These are phyloP conservation scores for Alca torda DNA, from an alignment of 2,797 vertebrate species.

Conservation along the genomic window DNA sequence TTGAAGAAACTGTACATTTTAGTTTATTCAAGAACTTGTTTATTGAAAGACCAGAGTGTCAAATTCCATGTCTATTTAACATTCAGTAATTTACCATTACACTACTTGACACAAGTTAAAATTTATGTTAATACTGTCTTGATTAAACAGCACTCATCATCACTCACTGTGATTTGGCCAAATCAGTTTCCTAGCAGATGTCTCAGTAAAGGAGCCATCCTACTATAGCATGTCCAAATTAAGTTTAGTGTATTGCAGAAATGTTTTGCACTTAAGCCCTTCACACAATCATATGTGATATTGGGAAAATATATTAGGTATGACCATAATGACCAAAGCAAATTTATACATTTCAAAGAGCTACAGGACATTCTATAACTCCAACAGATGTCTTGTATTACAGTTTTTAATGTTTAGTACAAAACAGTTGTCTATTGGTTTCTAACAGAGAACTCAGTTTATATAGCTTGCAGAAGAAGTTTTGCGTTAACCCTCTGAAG, in stretches of 20 bases:
- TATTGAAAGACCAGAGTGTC: neutral
- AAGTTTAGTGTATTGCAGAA: neutral
- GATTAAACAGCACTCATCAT: slow-evolving; percentile 46
- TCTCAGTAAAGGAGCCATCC: slow-evolving; percentile 1
- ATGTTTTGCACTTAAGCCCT: neutral
- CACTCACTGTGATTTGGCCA: slow-evolving; percentile 14
- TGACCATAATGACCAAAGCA: neutral
- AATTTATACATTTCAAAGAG: neutral
- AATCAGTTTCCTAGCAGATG: slow-evolving; percentile 18
- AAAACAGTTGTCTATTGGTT: neutral
- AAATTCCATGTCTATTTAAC: neutral
- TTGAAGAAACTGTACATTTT: neutral
- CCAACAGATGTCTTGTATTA: neutral
- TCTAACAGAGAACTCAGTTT: neutral
- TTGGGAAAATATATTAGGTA: neutral
- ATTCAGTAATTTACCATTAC: slow-evolving; percentile 40
- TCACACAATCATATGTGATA: neutral
- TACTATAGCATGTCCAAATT: neutral
- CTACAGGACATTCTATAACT: neutral
- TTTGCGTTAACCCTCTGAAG: neutral
- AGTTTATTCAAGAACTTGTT: neutral
- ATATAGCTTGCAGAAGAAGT: neutral
- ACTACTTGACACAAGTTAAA: slow-evolving; percentile 41
- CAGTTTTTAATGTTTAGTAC: neutral
- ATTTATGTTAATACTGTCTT: slow-evolving; percentile 48